phyloP scores from a whole-genome alignment of 1,140 invertebrate species.

The Euborellia annulipes region DNA sequence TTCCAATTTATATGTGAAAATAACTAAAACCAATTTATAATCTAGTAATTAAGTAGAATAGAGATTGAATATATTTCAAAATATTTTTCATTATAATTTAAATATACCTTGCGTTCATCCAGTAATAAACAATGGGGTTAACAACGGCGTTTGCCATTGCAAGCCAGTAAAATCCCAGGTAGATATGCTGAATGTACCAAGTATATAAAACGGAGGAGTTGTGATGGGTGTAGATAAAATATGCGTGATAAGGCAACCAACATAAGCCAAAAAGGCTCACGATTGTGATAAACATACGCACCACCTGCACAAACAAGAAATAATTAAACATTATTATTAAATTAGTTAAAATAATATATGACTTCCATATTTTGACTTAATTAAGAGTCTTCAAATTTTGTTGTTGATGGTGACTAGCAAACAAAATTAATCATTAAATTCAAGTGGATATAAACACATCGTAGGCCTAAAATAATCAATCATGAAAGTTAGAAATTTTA shows the following conservation, averaged over 20 bases:
- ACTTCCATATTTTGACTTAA: conserved; percentile 1
- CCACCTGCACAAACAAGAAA: conserved; percentile 44
- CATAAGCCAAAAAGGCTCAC: conserved; percentile 73
- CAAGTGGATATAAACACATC: too few relatives aligned
- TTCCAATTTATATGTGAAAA: too few relatives aligned
- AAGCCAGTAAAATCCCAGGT: conserved; percentile 74
- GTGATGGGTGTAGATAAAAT: conserved; percentile 71
- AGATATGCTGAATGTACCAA: conserved; percentile 63
- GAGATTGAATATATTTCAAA: conserved; percentile 2
- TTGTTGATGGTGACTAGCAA: not conserved
- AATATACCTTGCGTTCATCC: conserved; percentile 66
- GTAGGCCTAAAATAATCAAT: too few relatives aligned
- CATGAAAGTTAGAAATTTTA: too few relatives aligned
- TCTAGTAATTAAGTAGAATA: not conserved
- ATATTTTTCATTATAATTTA: conserved; percentile 1
- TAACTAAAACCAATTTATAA: not conserved
- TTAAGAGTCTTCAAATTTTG: not conserved
- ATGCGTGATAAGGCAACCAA: conserved; percentile 79
- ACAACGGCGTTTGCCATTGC: conserved; percentile 88
- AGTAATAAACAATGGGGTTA: conserved; percentile 83
- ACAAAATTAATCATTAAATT: conserved; percentile 1
- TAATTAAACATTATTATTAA: not conserved
- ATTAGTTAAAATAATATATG: conserved; percentile 4
- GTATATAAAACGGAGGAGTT: conserved; percentile 50
- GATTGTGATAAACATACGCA: conserved; percentile 70